Evolutionary conservation across 2,888 invertebrate genomes (phyloP).

Genomic region (Hofmannophila pseudospretella): DNA sequence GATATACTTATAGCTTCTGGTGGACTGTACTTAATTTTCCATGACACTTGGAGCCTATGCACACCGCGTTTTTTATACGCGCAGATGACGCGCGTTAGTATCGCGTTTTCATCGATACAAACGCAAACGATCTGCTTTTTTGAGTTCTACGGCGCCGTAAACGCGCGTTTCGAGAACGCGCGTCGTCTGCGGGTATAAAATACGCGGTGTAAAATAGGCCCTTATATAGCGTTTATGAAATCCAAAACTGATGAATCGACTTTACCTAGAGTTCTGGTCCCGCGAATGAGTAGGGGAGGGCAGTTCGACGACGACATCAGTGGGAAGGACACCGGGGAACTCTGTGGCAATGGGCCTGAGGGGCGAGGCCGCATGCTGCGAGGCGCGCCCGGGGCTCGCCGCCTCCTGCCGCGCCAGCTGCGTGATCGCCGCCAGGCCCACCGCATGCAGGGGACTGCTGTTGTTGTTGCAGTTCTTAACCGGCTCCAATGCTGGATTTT

Average conservation of each 20-base stretch:
- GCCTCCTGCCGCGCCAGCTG: conserved; percentile 82
- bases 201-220: too few species aligned
- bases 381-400: conserved; percentile 42
- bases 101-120: too few species aligned
- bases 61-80: too few species aligned
- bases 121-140: too few species aligned
- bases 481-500: conserved; percentile 60
- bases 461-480: conserved; percentile 77
- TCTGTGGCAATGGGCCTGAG: conserved; percentile 38
- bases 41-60: too few species aligned
- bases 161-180: too few species aligned
- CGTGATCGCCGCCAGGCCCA: conserved; percentile 87
- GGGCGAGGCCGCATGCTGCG: conserved; percentile 34
- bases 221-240: neutral
- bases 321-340: conserved; percentile 71
- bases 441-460: conserved; percentile 81
- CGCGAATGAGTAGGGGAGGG: conserved; percentile 56
- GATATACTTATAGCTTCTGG: too few species aligned
- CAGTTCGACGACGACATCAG: conserved; percentile 67
- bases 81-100: too few species aligned
- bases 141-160: too few species aligned
- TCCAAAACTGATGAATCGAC: too few species aligned
- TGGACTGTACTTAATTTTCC: too few species aligned
- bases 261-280: conserved; percentile 38
- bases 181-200: too few species aligned